These are phyloP conservation scores for Nomia melanderi DNA, from an alignment of 1,140 invertebrate genomes.

Conservation along the genomic window DNA sequence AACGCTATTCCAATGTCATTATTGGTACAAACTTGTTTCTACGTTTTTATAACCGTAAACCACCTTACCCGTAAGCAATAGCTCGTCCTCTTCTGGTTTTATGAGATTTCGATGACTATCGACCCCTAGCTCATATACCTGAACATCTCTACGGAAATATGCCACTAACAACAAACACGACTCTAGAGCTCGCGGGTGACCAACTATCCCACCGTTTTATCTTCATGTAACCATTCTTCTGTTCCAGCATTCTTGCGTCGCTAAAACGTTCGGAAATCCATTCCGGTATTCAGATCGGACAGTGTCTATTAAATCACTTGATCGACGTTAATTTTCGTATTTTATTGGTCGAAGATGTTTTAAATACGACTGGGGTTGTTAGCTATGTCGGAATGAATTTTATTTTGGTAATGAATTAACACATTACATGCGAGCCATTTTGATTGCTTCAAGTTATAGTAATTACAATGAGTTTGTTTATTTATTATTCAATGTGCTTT, in stretches of 20 bases:
- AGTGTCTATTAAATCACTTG: neutral
- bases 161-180: neutral
- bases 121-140: conserved; percentile 34
- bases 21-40: conserved; percentile 60
- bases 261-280: neutral
- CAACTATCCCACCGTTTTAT: conserved; percentile 22
- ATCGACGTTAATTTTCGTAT: neutral
- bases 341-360: neutral
- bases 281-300: neutral
- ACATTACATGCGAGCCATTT: too few relatives aligned
- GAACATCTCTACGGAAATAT: conserved; percentile 21
- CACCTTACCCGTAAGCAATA: conserved; percentile 41
- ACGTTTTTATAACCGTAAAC: conserved; percentile 58
- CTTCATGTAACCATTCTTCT: conserved; percentile 11
- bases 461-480: too few relatives aligned
- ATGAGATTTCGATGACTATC: conserved; percentile 58
- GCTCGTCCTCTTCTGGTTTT: conserved; percentile 61
- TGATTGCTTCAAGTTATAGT: too few relatives aligned
- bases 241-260: neutral
- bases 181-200: neutral
- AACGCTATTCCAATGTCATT: conserved; percentile 57
- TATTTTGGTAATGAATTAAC: too few relatives aligned
- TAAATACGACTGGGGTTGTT: neutral
- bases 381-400: neutral
- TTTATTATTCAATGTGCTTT: too few relatives aligned